Conservation (phyloP, 2,113 vertebrate genomes). For the Chamaetylas fuelleborni region DNA sequence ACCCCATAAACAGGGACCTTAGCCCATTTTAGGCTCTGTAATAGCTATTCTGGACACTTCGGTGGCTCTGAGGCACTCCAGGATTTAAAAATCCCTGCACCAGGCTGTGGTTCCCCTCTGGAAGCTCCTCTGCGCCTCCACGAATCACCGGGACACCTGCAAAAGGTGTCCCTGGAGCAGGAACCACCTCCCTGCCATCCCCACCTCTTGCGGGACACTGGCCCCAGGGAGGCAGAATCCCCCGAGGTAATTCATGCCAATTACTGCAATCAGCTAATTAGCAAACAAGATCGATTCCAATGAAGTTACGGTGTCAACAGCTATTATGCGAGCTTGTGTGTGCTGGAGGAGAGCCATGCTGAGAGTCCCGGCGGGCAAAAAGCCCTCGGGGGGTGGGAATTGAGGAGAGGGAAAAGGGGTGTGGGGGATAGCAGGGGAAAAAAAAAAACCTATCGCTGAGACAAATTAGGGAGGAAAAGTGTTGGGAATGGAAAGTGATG, state of each 20-base stretch:
- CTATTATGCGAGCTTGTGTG: neutral
- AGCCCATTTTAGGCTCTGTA: neutral
- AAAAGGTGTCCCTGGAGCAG: neutral
- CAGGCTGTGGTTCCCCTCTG: neutral
- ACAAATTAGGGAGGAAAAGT: neutral
- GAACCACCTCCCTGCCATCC: neutral
- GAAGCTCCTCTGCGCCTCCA: neutral
- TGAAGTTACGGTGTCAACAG: conserved; percentile 41
- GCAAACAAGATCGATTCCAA: conserved; percentile 48
- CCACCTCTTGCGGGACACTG: neutral
- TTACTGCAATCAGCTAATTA: conserved; percentile 63
- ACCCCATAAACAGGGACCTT: neutral
- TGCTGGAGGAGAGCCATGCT: neutral
- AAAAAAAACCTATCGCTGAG: fast-evolving
- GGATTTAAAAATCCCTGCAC: neutral
- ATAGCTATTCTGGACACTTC: neutral
- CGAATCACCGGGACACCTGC: neutral
- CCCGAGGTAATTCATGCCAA: conserved; percentile 19
- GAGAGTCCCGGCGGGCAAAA: neutral
- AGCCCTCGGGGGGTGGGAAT: neutral
- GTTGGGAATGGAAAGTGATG: neutral
- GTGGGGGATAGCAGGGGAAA: neutral
- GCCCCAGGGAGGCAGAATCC: neutral
- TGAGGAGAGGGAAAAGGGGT: neutral
- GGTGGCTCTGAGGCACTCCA: neutral